A percentile compares a stretch with the other conserved stretches of the same genome.
These are phyloP conservation scores for Blera fallax DNA, from an alignment of 2,888 invertebrate species.

Conservation along the genomic window DNA sequence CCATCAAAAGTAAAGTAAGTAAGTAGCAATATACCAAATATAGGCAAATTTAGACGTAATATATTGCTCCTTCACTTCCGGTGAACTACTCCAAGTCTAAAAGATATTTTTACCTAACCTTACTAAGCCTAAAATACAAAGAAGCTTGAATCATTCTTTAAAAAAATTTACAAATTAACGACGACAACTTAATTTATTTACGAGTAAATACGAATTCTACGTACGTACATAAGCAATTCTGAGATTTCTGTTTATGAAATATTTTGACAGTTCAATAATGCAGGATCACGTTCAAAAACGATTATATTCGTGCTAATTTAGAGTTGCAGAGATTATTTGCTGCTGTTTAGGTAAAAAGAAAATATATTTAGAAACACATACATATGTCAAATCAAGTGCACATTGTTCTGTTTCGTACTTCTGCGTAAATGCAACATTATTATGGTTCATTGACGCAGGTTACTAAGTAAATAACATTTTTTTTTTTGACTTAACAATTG, in stretches of 20 bases:
- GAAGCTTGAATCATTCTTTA: no score
- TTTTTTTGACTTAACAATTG: neutral
- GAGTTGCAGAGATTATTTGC: neutral
- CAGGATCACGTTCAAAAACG: slow-evolving; percentile 1
- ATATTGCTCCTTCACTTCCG: no score
- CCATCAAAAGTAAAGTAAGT: no score
- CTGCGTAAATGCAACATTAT: neutral
- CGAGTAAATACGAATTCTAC: no score
- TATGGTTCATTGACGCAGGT: neutral
- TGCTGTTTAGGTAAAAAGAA: neutral
- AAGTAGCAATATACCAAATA: no score
- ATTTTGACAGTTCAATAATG: neutral
- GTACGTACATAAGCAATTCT: no score
- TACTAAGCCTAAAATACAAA: no score
- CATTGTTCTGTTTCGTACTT: neutral
- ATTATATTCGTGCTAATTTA: slow-evolving; percentile 13
- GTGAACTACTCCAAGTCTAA: no score
- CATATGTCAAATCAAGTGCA: neutral
- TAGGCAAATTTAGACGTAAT: no score
- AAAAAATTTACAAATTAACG: no score
- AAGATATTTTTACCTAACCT: no score
- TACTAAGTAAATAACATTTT: neutral
- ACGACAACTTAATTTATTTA: no score
- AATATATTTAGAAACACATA: neutral
- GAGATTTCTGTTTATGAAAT: neutral